phyloP scores from a whole-genome alignment of 2,797 vertebrate species.

The Dendrocincla fuliginosa region DNA sequence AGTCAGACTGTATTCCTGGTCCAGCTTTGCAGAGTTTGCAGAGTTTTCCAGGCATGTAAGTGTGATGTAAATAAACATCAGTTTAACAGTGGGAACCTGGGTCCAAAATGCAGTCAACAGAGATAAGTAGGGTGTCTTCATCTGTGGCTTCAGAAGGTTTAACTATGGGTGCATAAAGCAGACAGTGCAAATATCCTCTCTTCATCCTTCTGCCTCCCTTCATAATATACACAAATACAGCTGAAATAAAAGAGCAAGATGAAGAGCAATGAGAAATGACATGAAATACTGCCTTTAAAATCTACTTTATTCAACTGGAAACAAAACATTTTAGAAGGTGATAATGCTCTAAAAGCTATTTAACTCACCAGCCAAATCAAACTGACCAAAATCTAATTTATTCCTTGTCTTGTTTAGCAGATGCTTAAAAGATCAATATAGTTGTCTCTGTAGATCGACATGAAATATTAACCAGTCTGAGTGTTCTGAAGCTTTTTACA shows the following conservation, averaged over 20 bases:
- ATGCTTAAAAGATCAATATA: constrained; percentile 67
- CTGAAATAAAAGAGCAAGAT: background rate
- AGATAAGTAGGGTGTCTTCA: background rate
- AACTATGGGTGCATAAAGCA: background rate
- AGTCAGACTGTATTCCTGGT: background rate
- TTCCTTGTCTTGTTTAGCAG: constrained; percentile 67
- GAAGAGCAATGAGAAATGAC: background rate
- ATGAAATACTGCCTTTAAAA: constrained; percentile 37
- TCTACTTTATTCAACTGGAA: constrained; percentile 62
- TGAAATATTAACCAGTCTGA: constrained; percentile 68
- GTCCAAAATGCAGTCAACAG: background rate
- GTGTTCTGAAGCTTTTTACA: constrained; percentile 64
- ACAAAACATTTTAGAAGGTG: constrained; percentile 62
- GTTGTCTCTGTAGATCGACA: constrained; percentile 55
- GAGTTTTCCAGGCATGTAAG: background rate
- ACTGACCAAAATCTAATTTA: constrained; percentile 66
- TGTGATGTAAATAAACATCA: background rate
- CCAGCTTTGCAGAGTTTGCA: background rate
- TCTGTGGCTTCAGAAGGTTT: background rate
- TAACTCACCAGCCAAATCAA: constrained; percentile 52
- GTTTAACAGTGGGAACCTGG: background rate
- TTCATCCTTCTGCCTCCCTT: background rate
- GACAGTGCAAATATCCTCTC: background rate
- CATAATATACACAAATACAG: background rate
- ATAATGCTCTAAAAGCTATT: constrained; percentile 59